phyloP scores from a whole-genome alignment of 2,797 vertebrate species.

The Sebastes trivittatus region DNA sequence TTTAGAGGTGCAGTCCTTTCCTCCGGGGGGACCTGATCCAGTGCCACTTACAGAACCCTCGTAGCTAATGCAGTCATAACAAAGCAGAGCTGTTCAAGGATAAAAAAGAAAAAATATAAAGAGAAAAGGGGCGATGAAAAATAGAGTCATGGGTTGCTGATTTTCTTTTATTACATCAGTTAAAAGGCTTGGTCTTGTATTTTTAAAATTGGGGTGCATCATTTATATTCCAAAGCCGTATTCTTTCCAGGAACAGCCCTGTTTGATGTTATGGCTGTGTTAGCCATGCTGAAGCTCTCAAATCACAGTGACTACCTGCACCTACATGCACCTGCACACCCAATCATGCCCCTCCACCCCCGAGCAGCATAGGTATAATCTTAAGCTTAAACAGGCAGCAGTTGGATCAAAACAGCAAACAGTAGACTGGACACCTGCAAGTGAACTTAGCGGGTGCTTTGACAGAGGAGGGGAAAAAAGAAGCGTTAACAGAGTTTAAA shows the following conservation, averaged over 20 bases:
- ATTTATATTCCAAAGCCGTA: conserved; percentile 38
- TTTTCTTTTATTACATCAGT: conserved; percentile 28
- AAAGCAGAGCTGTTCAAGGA: conserved; percentile 87
- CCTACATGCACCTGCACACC: conserved; percentile 67
- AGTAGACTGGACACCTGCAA: conserved; percentile 60
- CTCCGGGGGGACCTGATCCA: conserved; percentile 88
- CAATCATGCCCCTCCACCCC: conserved; percentile 35
- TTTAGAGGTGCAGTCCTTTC: conserved; percentile 91
- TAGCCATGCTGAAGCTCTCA: conserved; percentile 73
- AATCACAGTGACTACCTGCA: conserved; percentile 51
- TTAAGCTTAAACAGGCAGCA: conserved; percentile 51
- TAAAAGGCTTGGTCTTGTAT: conserved; percentile 32
- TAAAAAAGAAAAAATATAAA: conserved; percentile 71
- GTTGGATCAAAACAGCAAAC: conserved; percentile 52
- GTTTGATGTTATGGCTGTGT: conserved; percentile 80
- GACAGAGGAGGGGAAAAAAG: not conserved
- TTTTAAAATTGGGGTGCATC: conserved; percentile 23
- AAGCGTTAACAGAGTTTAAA: conserved; percentile 37
- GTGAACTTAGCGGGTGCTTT: conserved; percentile 48
- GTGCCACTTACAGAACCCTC: conserved; percentile 82
- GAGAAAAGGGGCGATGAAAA: conserved; percentile 64
- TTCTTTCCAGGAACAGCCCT: conserved; percentile 79
- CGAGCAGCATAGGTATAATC: conserved; percentile 44
- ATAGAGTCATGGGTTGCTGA: conserved; percentile 53
- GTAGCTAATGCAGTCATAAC: conserved; percentile 88